Conservation (phyloP, 1,140 invertebrate species). For the Pygmarrhopalites habei region DNA sequence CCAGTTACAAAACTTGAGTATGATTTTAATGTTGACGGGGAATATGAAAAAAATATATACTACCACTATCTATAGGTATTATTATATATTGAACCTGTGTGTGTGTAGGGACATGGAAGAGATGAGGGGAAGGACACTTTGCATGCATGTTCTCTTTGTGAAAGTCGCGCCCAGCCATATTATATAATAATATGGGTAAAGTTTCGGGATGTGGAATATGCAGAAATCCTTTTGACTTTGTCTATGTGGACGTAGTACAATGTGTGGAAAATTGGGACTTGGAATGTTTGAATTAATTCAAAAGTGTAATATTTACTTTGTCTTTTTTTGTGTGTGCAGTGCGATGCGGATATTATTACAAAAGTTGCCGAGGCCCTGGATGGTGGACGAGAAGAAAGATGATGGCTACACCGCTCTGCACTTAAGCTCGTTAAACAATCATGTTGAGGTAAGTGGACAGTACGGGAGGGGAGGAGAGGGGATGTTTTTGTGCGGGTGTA, state of each 20-base stretch:
- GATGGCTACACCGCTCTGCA: constrained; percentile 57
- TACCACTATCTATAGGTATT: too few species aligned
- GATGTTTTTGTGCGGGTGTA: too few species aligned
- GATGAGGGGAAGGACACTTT: too few species aligned
- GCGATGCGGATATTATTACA: constrained; percentile 88
- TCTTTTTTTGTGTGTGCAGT: constrained; percentile 54
- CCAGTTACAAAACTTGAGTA: too few species aligned
- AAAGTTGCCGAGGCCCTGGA: constrained; percentile 88
- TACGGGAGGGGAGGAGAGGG: background rate
- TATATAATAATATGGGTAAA: too few species aligned
- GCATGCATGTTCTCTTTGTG: too few species aligned
- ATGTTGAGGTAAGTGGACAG: constrained; percentile 60
- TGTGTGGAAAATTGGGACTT: background rate
- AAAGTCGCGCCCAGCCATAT: too few species aligned
- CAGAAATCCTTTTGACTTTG: background rate
- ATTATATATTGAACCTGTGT: too few species aligned
- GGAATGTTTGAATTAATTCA: background rate
- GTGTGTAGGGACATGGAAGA: too few species aligned
- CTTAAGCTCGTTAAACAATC: constrained; percentile 85
- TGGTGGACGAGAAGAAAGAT: constrained; percentile 96
- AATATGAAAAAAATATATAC: too few species aligned
- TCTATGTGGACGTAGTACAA: background rate
- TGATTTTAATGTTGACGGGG: too few species aligned
- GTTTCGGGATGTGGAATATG: too few species aligned
- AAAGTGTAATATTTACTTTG: background rate